Percentiles rank a stretch among this genome's conserved stretches.
phyloP scores from a whole-genome alignment of 2,888 invertebrate species.

The Aleiodes testaceus region DNA sequence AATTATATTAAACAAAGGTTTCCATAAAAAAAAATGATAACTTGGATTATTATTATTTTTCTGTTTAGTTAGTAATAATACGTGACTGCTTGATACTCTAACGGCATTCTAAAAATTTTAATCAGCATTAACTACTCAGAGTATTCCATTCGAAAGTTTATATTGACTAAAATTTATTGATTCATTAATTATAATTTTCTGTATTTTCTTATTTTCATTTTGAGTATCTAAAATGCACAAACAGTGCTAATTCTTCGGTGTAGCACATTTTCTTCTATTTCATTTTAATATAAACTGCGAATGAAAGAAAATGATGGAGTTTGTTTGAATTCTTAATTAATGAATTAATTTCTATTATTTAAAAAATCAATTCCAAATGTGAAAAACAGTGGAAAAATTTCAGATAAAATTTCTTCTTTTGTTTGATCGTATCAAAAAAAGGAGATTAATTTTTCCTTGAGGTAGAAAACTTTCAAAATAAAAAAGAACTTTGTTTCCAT shows the following conservation, averaged over 20 bases:
- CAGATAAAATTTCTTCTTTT: not conserved
- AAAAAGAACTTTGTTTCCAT: not conserved
- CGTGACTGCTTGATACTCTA: conserved; percentile 9
- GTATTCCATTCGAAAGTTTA: not conserved
- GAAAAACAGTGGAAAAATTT: not conserved
- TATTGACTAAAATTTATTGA: conserved; percentile 17
- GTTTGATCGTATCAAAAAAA: not conserved
- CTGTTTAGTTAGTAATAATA: conserved; percentile 1
- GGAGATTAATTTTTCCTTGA: conserved; percentile 19
- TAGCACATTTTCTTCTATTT: not conserved
- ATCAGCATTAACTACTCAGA: conserved; percentile 3
- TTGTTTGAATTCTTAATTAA: not conserved
- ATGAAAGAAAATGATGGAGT: not conserved
- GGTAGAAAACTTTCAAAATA: conserved; percentile 37
- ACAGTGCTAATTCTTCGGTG: conserved; percentile 11
- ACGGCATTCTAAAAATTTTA: not conserved
- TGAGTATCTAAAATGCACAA: conserved; percentile 20
- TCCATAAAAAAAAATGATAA: not conserved
- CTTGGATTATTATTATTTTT: not conserved
- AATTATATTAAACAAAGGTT: not conserved
- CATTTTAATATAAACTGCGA: not conserved
- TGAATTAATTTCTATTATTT: too few species aligned
- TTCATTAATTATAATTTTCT: not conserved
- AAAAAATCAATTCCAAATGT: not conserved
- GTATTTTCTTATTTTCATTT: not conserved